Evolutionary conservation across 2,888 invertebrate species (phyloP).

Genomic region (Phaonia tiefii): DNA sequence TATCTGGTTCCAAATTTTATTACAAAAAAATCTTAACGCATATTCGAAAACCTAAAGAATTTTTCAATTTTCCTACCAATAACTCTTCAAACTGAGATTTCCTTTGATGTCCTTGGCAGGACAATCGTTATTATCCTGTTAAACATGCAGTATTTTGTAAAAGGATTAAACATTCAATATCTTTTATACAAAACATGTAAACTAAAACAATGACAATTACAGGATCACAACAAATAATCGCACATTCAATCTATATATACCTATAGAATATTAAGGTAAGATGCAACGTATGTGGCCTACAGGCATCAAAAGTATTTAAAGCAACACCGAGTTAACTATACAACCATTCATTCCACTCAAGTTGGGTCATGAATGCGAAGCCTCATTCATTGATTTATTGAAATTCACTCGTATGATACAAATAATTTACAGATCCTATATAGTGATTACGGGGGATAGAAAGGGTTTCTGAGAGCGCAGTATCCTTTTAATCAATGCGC

Average conservation of each 20-base stretch:
- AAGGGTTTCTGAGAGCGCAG: slow-evolving; percentile 24
- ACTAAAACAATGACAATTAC: slow-evolving; percentile 8
- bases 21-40: no score
- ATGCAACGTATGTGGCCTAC: slow-evolving; percentile 55
- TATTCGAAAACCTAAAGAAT: no score
- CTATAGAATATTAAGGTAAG: not conserved
- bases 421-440: slow-evolving; percentile 8
- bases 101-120: not conserved
- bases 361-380: not conserved
- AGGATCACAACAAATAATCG: not conserved
- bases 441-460: not conserved
- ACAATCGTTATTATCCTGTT: slow-evolving; percentile 21
- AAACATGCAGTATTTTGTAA: slow-evolving; percentile 31
- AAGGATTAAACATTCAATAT: slow-evolving; percentile 60
- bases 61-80: not conserved
- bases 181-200: slow-evolving; percentile 22
- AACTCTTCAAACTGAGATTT: not conserved
- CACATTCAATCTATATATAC: not conserved
- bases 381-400: not conserved
- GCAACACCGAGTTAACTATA: not conserved
- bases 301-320: slow-evolving; percentile 44
- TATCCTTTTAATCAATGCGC: slow-evolving; percentile 4
- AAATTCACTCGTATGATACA: not conserved
- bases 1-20: no score
- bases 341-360: no score